Evolutionary conservation across 2,888 invertebrate species (phyloP).

Genomic region (Zeuzera pyrina): DNA sequence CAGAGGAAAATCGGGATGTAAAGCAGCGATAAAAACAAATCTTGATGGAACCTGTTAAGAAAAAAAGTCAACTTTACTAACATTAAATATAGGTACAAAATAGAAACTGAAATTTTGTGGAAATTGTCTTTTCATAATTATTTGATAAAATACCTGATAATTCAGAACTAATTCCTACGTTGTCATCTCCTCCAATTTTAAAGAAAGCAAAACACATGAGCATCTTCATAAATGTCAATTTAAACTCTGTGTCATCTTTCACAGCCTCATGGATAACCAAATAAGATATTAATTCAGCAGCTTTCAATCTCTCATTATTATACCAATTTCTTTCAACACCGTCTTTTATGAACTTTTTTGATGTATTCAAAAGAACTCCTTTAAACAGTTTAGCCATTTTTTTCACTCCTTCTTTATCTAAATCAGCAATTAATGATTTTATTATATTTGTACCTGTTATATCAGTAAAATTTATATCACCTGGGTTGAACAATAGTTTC

Average conservation of each 20-base stretch:
- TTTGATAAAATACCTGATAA: constrained; percentile 75
- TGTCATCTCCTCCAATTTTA: constrained; percentile 65
- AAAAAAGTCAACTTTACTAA: constrained; percentile 23
- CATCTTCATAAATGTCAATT: constrained; percentile 75
- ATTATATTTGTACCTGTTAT: constrained; percentile 77
- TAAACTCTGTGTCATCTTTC: constrained; percentile 75
- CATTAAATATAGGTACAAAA: constrained; percentile 3
- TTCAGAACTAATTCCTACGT: constrained; percentile 69
- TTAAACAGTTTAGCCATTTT: constrained; percentile 75
- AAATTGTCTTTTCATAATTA: not conserved
- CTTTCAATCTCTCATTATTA: constrained; percentile 78
- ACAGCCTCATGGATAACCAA: constrained; percentile 68
- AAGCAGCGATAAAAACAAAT: constrained; percentile 80
- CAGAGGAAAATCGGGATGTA: constrained; percentile 77
- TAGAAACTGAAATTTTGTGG: not conserved
- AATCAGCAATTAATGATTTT: constrained; percentile 74
- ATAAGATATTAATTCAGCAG: constrained; percentile 67
- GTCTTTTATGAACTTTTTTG: constrained; percentile 63
- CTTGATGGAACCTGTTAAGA: constrained; percentile 70
- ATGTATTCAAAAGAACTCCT: constrained; percentile 72
- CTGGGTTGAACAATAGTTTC: constrained; percentile 78
- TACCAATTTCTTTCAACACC: constrained; percentile 74
- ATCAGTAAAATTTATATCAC: constrained; percentile 82
- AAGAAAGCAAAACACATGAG: constrained; percentile 78
- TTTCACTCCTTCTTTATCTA: constrained; percentile 75